A percentile compares a stretch with the other conserved stretches of the same genome.
Conservation (phyloP, 2,888 invertebrate species). For the Parnassius orleans region DNA sequence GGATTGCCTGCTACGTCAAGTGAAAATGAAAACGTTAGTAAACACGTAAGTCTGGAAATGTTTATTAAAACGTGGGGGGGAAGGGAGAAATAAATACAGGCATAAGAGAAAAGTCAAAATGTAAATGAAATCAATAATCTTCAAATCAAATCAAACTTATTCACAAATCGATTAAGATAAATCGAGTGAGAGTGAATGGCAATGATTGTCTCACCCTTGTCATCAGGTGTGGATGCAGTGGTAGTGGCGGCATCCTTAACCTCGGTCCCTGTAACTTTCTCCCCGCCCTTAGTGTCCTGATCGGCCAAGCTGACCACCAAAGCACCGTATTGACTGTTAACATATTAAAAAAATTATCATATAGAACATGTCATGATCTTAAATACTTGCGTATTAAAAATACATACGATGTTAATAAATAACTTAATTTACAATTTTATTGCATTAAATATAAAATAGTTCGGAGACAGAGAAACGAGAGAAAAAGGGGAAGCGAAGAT, state of each 20-base stretch:
- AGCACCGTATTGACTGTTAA: constrained; percentile 70
- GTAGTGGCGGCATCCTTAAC: constrained; percentile 39
- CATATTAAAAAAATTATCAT: constrained; percentile 3
- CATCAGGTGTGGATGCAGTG: constrained; percentile 38
- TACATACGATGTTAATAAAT: too few relatives aligned
- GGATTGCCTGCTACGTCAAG: constrained; percentile 20
- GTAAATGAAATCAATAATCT: too few relatives aligned
- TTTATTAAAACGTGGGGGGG: neutral
- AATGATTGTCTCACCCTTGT: constrained; percentile 37
- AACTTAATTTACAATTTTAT: too few relatives aligned
- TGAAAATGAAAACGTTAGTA: too few relatives aligned
- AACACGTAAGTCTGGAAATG: neutral
- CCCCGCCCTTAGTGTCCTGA: constrained; percentile 43
- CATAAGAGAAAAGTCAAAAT: too few relatives aligned
- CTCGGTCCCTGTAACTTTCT: constrained; percentile 35
- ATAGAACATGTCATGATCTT: neutral
- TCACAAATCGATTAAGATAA: too few relatives aligned
- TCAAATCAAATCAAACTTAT: too few relatives aligned
- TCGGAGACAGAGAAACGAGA: too few relatives aligned
- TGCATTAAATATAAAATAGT: too few relatives aligned
- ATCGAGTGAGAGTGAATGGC: too few relatives aligned
- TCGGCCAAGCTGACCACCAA: constrained; percentile 71
- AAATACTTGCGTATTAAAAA: neutral
- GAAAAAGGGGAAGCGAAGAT: too few relatives aligned
- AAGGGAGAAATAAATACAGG: too few relatives aligned